Evolutionary conservation across 2,113 vertebrate genomes (phyloP).

Genomic region (Pycnonotus jocosus): DNA sequence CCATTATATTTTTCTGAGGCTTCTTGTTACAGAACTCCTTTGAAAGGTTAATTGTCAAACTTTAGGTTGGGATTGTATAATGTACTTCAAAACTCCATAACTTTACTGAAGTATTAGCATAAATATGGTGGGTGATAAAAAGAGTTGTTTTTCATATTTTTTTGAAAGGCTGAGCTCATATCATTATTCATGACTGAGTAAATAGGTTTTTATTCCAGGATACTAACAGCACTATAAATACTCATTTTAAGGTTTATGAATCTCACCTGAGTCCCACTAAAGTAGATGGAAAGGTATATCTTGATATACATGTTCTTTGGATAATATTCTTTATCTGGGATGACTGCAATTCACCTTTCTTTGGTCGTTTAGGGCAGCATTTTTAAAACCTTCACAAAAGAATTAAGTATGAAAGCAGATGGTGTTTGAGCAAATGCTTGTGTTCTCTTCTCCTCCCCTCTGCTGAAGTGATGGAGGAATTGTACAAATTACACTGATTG

Average conservation of each 20-base stretch:
- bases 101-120: neutral
- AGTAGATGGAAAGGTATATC: neutral
- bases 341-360: neutral
- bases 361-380: neutral
- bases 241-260: neutral
- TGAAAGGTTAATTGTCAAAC: constrained; percentile 43
- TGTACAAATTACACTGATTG: neutral
- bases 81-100: neutral
- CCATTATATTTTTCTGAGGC: neutral
- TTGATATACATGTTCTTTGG: neutral
- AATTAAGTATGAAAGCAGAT: neutral
- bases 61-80: neutral
- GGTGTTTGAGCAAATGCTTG: neutral
- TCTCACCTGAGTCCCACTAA: neutral
- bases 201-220: constrained; percentile 25
- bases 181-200: constrained; percentile 45
- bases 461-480: neutral
- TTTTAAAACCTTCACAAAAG: neutral
- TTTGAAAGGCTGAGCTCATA: constrained; percentile 20
- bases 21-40: neutral
- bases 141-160: neutral
- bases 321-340: neutral
- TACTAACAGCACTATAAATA: constrained; percentile 9
- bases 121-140: constrained; percentile 27
- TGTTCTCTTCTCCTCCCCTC: neutral